Percentiles rank a stretch among this genome's conserved stretches.
Evolutionary conservation across 2,888 invertebrate species (phyloP).

Genomic region (Oegoconia quadripuncta): DNA sequence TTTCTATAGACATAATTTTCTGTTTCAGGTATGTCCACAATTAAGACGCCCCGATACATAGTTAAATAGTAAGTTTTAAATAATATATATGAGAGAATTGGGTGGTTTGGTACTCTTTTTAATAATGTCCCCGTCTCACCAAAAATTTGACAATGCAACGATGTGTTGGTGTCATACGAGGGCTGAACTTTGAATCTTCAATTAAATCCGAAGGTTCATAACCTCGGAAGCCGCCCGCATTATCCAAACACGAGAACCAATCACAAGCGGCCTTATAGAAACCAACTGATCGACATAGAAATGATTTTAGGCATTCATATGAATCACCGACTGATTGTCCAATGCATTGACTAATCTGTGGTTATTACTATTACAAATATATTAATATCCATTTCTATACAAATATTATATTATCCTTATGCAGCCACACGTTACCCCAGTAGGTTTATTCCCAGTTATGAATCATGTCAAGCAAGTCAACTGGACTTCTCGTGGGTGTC

Average conservation of each 20-base stretch:
- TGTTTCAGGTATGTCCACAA: constrained; percentile 19
- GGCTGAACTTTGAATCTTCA: constrained; percentile 57
- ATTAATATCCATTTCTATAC: too few species aligned
- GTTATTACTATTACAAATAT: too few species aligned
- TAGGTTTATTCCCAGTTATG: too few species aligned
- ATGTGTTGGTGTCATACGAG: constrained; percentile 31
- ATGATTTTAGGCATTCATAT: constrained; percentile 48
- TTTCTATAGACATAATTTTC: neutral
- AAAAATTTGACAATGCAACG: constrained; percentile 39
- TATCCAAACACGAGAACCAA: constrained; percentile 53
- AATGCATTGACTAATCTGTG: constrained; percentile 3
- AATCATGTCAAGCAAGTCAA: too few species aligned
- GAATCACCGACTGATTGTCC: constrained; percentile 17
- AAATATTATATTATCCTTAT: too few species aligned
- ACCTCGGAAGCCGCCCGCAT: constrained; percentile 63
- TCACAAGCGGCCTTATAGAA: constrained; percentile 49
- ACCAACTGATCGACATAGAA: constrained; percentile 34
- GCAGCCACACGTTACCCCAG: too few species aligned
- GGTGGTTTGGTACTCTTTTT: too few species aligned
- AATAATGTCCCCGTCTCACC: constrained; percentile 10
- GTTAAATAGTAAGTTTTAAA: too few species aligned
- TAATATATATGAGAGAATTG: too few species aligned
- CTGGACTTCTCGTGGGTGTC: too few species aligned
- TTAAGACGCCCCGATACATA: neutral
- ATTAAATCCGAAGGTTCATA: constrained; percentile 71